Evolutionary conservation across 1,140 invertebrate species (phyloP), one percentile per base, ranked within the genome.

Genomic region (Saxidomus purpurata): DNA sequence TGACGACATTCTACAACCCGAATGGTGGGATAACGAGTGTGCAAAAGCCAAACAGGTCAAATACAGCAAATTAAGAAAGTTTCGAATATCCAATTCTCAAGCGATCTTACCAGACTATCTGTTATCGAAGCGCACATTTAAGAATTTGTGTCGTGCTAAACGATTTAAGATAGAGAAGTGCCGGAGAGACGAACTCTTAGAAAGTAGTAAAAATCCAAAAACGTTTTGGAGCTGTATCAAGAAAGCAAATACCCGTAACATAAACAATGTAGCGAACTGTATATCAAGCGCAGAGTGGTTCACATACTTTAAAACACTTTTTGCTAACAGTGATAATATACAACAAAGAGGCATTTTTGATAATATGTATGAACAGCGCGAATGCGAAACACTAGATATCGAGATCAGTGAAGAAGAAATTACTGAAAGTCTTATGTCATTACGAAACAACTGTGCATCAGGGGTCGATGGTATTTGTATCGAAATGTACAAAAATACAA

Each of bases 391-490:
- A 28, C 25, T 63, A 63, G 59, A 63, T 63, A 28, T 28, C n/a
- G 59, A 63, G 25, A 71, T 71, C 11, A 71, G 34, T 47, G 83
- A 85, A 34, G 69, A 85, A 13, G 69, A 71, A 49, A 71, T 85
- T 22, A 19, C 15, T 19, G 28, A 31, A 8, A 36, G 47, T 74
- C 3, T 52, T 1, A 8, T 34, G 1, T 74, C 83, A 15, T 43
- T 74, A 34, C 22, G 8, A 34, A 15, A 38, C 1, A 61, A 22
- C 25, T 63, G 80, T 47, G 40, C 47, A 38, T 19, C 47, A 49
- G 38, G 40, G 15, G 34, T 55, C 4, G 83, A 34, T 38, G 83
- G 63, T 49, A 52, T 55, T 13, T 49, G 43, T 69, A 36, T 52
- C 11, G 38, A 47, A 71, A 85, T 74, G 34, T 67, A 31, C 43